A percentile compares a stretch with the other conserved stretches of the same genome.
These are phyloP conservation scores for Zootoca vivipara DNA, from an alignment of 2,113 vertebrate species.

Conservation along the genomic window DNA sequence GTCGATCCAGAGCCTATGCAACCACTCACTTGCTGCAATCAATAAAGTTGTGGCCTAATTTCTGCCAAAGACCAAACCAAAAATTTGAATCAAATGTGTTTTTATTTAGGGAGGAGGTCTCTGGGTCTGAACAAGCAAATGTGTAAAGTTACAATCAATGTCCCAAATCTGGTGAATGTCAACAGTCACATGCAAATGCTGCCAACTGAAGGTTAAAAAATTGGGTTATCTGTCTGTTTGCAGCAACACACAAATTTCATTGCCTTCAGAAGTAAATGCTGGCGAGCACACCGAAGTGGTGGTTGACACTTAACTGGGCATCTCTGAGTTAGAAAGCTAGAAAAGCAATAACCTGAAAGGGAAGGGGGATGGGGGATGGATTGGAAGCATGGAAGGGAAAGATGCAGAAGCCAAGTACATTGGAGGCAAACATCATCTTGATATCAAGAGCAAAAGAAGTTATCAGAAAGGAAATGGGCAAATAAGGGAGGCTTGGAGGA, in stretches of 20 bases:
- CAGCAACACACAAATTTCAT: not conserved
- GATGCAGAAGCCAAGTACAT: not conserved
- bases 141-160: not conserved
- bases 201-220: not conserved
- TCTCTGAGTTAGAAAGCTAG: not conserved
- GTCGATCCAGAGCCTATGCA: too few relatives aligned
- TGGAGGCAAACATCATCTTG: not conserved
- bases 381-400: not conserved
- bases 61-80: too few relatives aligned
- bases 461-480: not conserved
- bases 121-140: too few relatives aligned
- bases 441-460: not conserved
- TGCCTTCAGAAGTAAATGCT: not conserved
- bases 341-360: not conserved
- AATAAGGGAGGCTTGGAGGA: too few relatives aligned
- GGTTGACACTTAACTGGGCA: not conserved
- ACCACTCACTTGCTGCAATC: too few relatives aligned
- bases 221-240: not conserved
- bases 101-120: too few relatives aligned
- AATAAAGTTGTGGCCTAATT: too few relatives aligned
- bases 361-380: too few relatives aligned
- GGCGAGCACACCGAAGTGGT: not conserved
- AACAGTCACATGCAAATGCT: not conserved
- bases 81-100: too few relatives aligned
- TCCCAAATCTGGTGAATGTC: not conserved